Evolutionary conservation across 2,888 invertebrate species (phyloP), one percentile per base, ranked within the genome.

Genomic region (Malachius bipustulatus): DNA sequence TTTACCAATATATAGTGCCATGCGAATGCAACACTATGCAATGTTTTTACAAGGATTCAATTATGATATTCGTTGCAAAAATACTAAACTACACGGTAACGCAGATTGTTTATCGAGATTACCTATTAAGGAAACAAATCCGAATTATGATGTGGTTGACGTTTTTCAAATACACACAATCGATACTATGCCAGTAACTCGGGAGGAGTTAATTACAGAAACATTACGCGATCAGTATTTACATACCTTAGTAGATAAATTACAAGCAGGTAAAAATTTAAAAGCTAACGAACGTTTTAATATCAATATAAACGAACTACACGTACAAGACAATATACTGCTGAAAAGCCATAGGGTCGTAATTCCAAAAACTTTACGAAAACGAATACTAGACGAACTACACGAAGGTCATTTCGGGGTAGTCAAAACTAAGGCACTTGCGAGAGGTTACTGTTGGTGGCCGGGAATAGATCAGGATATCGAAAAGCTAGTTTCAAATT

Each of bases 1-100:
- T 30, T 16, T 35, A 16, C 30, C 35, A n/a, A 14, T 31, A 16
- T 28, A 14, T 12, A 14, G 11, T 4, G 31, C 36, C 9, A 36
- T 24, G 15, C 9, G 34, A 15, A 39, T 39, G 31, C 32, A 32
- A 16, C 32, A 32, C 19, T 32, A 32, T 13, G 32, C 32, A 9
- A 15, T 16, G 11, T 32, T 16, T 16, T 16, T 32, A 9, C 32
- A 32, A 16, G 4, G 11, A 16, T 32, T 32, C 16, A 2, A 16
- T 6, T 32, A 32, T 16, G 32, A 32, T 3, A 34, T 34, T 10
- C 9, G 16, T n/a, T 34, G 29, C 14, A 34, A 27, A 34, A 34
- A 29, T 30, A 12, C 29, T 10, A 13, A 34, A 15, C 9, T 15
- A 8, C 32, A 32, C 19, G n/a, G 4, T 4, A 32, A 16, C 12